Percentiles rank a stretch among this genome's conserved stretches.
Conservation (phyloP, 2,888 invertebrate genomes). For the Gibbula magus region DNA sequence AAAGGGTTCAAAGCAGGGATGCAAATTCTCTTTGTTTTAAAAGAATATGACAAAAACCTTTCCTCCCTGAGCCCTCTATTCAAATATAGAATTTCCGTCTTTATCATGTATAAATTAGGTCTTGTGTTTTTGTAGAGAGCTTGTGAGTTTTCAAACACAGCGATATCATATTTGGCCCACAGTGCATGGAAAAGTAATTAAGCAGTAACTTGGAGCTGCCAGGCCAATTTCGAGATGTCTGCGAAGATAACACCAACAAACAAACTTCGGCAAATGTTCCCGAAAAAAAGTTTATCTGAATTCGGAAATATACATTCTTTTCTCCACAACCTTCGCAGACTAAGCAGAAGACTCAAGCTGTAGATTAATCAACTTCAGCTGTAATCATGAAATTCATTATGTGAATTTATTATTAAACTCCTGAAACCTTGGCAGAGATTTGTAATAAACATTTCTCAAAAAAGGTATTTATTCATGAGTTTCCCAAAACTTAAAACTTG, state of each 20-base stretch:
- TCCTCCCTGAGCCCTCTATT: neutral
- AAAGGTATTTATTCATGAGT: too few relatives aligned
- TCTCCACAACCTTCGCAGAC: neutral
- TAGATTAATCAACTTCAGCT: too few relatives aligned
- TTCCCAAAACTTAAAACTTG: too few relatives aligned
- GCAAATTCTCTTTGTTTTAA: neutral
- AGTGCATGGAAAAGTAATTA: conserved; percentile 21
- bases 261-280: conserved; percentile 22
- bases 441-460: too few relatives aligned
- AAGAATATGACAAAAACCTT: neutral
- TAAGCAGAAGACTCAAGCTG: too few relatives aligned
- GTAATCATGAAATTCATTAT: too few relatives aligned
- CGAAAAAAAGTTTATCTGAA: conserved; percentile 1
- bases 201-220: conserved; percentile 14
- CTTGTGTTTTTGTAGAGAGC: conserved; percentile 12
- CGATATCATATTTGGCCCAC: conserved; percentile 21
- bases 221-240: conserved; percentile 6
- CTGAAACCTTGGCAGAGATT: too few relatives aligned
- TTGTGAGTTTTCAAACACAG: conserved; percentile 1
- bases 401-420: too few relatives aligned
- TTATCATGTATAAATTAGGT: conserved; percentile 23
- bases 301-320: conserved; percentile 13
- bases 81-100: conserved; percentile 21
- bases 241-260: conserved; percentile 2
- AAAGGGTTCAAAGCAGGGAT: too few relatives aligned